Conservation (phyloP, 1,140 invertebrate genomes). For the Ips typographus region DNA sequence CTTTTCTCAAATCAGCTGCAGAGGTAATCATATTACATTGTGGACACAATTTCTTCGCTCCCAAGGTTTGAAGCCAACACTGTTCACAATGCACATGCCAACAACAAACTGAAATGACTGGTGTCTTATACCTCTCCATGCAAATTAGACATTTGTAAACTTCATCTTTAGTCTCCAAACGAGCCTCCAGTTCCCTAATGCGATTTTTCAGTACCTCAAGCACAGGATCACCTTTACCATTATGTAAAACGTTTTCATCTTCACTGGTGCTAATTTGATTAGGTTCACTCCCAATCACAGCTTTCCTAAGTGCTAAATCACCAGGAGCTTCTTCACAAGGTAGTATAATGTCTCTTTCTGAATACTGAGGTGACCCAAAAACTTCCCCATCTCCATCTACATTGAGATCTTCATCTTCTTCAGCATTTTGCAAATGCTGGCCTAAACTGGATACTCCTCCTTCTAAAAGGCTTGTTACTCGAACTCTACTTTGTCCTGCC, state of each 20-base stretch:
- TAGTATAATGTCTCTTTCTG: conserved; percentile 69
- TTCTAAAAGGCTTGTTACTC: conserved; percentile 67
- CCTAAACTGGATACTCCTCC: conserved; percentile 67
- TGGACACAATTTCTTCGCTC: conserved; percentile 89
- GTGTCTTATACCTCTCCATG: conserved; percentile 81
- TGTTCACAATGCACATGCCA: conserved; percentile 96
- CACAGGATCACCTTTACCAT: conserved; percentile 60
- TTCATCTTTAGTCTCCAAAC: conserved; percentile 55
- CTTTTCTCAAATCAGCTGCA: conserved; percentile 79
- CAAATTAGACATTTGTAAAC: conserved; percentile 83
- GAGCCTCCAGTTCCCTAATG: conserved; percentile 67
- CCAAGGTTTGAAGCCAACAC: conserved; percentile 89
- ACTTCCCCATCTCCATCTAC: conserved; percentile 76
- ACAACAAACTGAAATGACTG: conserved; percentile 92
- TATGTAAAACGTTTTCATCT: not conserved
- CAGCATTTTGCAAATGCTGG: conserved; percentile 57
- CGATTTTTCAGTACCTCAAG: conserved; percentile 72
- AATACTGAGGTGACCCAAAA: conserved; percentile 84
- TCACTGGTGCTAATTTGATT: conserved; percentile 21
- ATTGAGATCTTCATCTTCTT: conserved; percentile 54
- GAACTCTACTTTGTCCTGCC: conserved; percentile 74
- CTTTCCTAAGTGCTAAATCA: conserved; percentile 60
- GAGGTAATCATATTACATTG: conserved; percentile 95
- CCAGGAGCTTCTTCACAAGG: conserved; percentile 59
- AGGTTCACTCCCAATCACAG: conserved; percentile 53